Percentiles rank a stretch among this genome's conserved stretches.
phyloP scores from a whole-genome alignment of 1,140 invertebrate species.

The Wasmannia auropunctata region DNA sequence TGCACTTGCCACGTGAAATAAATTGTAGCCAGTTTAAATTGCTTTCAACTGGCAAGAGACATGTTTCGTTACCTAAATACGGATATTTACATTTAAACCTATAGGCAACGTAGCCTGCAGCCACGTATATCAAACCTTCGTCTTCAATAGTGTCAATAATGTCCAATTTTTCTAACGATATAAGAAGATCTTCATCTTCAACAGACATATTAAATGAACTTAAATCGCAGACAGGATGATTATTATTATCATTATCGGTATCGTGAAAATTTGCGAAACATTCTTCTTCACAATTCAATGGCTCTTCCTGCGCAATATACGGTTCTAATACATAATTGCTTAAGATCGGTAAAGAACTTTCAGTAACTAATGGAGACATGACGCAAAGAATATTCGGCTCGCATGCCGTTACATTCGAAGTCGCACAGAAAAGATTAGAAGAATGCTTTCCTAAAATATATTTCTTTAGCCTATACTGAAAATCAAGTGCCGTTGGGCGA shows the following conservation, averaged over 20 bases:
- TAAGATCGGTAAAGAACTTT: background rate
- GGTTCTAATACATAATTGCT: background rate
- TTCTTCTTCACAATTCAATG: background rate
- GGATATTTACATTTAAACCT: background rate
- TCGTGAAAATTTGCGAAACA: background rate
- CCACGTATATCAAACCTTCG: background rate
- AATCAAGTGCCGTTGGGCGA: background rate
- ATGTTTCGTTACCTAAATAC: background rate
- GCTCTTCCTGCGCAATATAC: background rate
- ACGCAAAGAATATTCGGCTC: background rate
- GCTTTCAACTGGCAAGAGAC: background rate
- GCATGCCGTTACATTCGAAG: background rate
- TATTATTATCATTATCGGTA: background rate
- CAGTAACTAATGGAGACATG: background rate
- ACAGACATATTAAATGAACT: background rate
- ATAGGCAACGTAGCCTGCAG: background rate
- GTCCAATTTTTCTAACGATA: background rate
- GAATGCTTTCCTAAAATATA: background rate
- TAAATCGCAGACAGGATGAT: background rate
- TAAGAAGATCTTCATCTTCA: background rate
- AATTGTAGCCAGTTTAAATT: background rate
- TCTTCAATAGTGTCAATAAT: background rate
- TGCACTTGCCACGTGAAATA: background rate
- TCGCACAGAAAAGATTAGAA: background rate
- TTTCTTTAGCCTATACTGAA: background rate